Evolutionary conservation across 1,140 invertebrate species (phyloP).

Genomic region (Heliconius eleuchia): DNA sequence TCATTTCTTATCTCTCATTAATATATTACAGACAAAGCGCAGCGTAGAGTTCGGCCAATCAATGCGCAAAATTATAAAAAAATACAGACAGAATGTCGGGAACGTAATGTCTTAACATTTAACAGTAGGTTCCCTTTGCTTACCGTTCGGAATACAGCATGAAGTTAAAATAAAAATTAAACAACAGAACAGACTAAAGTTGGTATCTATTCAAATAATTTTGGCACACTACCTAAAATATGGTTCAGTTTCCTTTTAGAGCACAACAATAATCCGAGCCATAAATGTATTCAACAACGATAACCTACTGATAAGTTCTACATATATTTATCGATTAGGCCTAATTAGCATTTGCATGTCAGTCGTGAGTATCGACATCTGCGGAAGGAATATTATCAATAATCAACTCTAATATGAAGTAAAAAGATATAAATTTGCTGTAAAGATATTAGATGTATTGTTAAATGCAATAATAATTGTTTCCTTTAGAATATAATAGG

Average conservation of each 20-base stretch:
- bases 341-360: conserved; percentile 14
- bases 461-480: conserved; percentile 13
- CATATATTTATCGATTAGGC: conserved; percentile 25
- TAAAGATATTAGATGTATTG: background rate
- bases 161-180: background rate
- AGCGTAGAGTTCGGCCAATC: no score
- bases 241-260: background rate
- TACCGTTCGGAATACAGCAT: no score
- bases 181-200: background rate
- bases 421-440: background rate
- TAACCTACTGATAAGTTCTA: background rate
- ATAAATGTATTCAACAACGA: background rate
- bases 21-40: no score
- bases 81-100: no score
- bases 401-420: background rate
- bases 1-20: no score
- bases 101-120: no score
- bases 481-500: conserved; percentile 20
- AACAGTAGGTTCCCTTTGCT: no score
- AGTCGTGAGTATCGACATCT: conserved; percentile 16
- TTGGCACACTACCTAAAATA: background rate
- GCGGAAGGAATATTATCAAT: background rate
- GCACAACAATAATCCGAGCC: background rate
- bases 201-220: background rate
- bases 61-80: no score